Evolutionary conservation across 2,888 invertebrate genomes (phyloP), one percentile per base, ranked within the genome.

Genomic region (Aleiodes leptofemur): DNA sequence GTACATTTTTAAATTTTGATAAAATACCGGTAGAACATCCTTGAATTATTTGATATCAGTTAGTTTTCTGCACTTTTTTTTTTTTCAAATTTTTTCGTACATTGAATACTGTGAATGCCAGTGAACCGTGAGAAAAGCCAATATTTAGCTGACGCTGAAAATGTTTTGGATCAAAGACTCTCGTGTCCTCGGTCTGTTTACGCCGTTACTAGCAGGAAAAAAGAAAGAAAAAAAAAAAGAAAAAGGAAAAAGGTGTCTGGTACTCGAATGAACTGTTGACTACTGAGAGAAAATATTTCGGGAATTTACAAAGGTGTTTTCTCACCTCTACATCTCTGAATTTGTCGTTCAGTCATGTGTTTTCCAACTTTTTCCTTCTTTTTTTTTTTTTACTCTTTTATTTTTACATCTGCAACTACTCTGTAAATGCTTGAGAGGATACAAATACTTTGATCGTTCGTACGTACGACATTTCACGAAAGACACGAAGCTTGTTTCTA

Each of bases 391-490:
- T 53, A 13, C n/a, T 48, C 64, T 14, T 11, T 43, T 61, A n/a
- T 50, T 29, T 31, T 14, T 13, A 29, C 31, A 13, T 43, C 14
- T 64, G 51, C 64, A 51, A 61, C 48, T 50, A 29, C 56, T n/a
- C 51, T 9, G 59, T 68, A 73, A 68, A 66, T 55, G 34, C 50
- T 66, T 72, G 66, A 43, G 43, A 55, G 59, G 51, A 34, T 34
- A 59, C 56, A 69, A 73, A 77, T 68, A 73, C 75, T 73, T 77
- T 77, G 73, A 75, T 76, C 73, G 55, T 69, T 70, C 66, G 53
- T 69, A 68, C 66, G 68, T 73, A 70, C 70, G 69, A 73, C 69
- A 73, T 73, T 77, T 73, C 70, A 23, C 23, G 53, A 72, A 50
- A 73, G 68, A 72, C 14, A 31, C 29, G 56, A 53, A 70, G 64